Evolutionary conservation across 2,113 vertebrate species (phyloP).

Genomic region (Heterotilapia buettikoferi): DNA sequence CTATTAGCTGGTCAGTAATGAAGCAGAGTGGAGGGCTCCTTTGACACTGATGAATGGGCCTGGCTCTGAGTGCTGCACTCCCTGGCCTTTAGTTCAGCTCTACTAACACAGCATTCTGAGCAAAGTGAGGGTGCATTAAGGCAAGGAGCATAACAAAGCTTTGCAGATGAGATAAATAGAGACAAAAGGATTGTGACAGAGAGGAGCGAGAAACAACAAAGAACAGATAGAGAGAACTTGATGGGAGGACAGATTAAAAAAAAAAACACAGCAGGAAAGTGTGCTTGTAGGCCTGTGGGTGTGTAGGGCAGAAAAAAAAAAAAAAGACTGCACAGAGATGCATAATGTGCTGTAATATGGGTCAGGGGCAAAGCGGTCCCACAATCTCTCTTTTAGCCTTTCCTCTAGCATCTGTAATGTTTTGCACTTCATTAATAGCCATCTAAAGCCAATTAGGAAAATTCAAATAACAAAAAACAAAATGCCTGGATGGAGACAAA

Average conservation of each 20-base stretch:
- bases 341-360: constrained; percentile 47
- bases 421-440: constrained; percentile 29
- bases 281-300: constrained; percentile 5
- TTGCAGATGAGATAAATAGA: constrained; percentile 42
- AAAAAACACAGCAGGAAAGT: background rate
- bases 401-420: constrained; percentile 11
- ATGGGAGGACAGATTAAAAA: background rate
- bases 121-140: constrained; percentile 26
- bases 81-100: constrained; percentile 38
- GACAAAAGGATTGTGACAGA: constrained; percentile 3
- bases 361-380: constrained; percentile 25
- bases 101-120: constrained; percentile 28
- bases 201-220: background rate
- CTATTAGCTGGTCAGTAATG: constrained; percentile 65
- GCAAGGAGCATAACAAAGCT: constrained; percentile 35
- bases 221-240: background rate
- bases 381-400: background rate
- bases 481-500: background rate
- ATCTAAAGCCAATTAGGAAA: constrained; percentile 31
- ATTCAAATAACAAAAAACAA: constrained; percentile 32
- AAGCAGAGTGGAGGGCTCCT: constrained; percentile 50
- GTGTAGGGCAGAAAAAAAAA: background rate
- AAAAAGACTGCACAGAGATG: constrained; percentile 6
- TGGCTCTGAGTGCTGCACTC: constrained; percentile 26
- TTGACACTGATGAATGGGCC: constrained; percentile 63